A percentile compares a stretch with the other conserved stretches of the same genome.
Evolutionary conservation across 2,888 invertebrate species (phyloP).

Genomic region (Synanthedon andrenaeformis): DNA sequence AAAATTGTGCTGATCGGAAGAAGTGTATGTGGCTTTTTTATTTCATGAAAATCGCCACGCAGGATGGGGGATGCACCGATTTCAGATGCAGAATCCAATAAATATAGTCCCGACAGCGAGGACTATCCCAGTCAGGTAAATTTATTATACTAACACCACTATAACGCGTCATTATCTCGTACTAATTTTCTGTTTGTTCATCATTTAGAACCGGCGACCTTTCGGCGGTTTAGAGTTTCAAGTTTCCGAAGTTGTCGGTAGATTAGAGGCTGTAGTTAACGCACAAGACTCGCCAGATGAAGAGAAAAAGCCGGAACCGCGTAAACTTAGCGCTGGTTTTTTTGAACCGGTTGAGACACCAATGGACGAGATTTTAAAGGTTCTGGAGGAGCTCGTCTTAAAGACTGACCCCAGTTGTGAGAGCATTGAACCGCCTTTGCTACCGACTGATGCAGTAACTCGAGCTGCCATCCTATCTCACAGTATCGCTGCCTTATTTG

Average conservation of each 20-base stretch:
- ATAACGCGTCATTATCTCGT: conserved; percentile 6
- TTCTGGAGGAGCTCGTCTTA: conserved; percentile 70
- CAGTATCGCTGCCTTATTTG: conserved; percentile 87
- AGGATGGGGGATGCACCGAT: conserved; percentile 60
- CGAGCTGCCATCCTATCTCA: conserved; percentile 82
- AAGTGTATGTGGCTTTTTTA: conserved; percentile 15
- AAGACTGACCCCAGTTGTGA: conserved; percentile 74
- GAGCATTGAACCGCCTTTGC: conserved; percentile 71
- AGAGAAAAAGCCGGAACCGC: conserved; percentile 41
- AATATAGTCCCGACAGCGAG: conserved; percentile 34
- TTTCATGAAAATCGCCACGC: conserved; percentile 46
- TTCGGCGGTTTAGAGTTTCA: conserved; percentile 77
- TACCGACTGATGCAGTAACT: conserved; percentile 73
- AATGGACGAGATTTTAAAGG: conserved; percentile 73
- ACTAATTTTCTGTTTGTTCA: conserved; percentile 21
- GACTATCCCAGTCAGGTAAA: conserved; percentile 40
- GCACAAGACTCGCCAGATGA: conserved; percentile 50
- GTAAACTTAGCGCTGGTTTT: conserved; percentile 65
- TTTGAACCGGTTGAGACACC: conserved; percentile 67
- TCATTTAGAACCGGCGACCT: conserved; percentile 71
- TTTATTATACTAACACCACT: conserved; percentile 1
- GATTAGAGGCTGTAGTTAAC: conserved; percentile 75
- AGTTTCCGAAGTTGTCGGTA: conserved; percentile 78
- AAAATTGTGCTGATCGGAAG: conserved; percentile 23
- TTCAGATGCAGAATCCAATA: conserved; percentile 43